Conservation (phyloP, 2,888 invertebrate species). For the Lochmaea crataegi region DNA sequence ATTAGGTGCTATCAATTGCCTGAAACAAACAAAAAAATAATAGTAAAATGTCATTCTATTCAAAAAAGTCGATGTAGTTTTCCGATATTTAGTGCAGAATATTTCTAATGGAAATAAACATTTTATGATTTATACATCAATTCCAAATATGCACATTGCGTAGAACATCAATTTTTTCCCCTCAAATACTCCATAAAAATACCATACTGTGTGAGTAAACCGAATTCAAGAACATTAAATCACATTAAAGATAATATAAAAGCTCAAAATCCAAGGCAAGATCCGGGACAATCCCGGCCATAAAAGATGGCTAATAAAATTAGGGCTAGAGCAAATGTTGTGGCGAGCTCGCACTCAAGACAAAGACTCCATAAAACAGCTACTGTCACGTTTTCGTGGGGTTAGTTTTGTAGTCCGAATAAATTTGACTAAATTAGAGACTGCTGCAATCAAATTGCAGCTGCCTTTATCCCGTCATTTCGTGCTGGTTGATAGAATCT, state of each 20-base stretch:
- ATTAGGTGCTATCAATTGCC: constrained; percentile 93
- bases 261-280: constrained; percentile 30
- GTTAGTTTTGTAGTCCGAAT: constrained; percentile 37
- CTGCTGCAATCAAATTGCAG: constrained; percentile 30
- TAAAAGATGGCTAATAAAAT: constrained; percentile 40
- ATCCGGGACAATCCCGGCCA: constrained; percentile 30
- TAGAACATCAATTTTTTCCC: neutral
- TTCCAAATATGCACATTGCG: no score
- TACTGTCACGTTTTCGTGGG: constrained; percentile 38
- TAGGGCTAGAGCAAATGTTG: constrained; percentile 37
- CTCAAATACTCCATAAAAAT: neutral
- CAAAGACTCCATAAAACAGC: constrained; percentile 40
- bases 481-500: constrained; percentile 16
- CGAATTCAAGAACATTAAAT: constrained; percentile 21
- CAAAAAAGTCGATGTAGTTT: no score
- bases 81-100: no score
- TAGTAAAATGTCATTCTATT: no score
- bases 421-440: constrained; percentile 40
- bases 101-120: no score
- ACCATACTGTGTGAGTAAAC: constrained; percentile 23
- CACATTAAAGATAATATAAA: constrained; percentile 34
- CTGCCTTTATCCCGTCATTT: constrained; percentile 32
- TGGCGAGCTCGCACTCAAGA: constrained; percentile 35
- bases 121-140: no score
- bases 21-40: constrained; percentile 69